Conservation (phyloP, 1,140 invertebrate genomes). For the Babylonia areolata region DNA sequence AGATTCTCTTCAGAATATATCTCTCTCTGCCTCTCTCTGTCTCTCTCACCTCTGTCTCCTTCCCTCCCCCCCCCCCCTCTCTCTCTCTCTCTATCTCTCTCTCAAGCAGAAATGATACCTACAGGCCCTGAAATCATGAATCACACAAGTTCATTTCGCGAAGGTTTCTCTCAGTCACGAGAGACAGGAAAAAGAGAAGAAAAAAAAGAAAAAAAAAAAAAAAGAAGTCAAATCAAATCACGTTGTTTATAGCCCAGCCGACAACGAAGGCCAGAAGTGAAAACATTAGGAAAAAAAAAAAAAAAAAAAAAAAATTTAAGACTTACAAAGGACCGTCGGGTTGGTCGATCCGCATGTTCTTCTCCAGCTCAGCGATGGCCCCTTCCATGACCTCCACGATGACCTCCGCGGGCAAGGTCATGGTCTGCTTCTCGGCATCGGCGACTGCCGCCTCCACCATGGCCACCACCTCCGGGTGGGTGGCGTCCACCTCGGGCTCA, state of each 20-base stretch:
- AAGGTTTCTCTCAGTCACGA: too few relatives aligned
- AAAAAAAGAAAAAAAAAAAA: not conserved
- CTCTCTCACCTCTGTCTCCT: too few relatives aligned
- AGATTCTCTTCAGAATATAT: too few relatives aligned
- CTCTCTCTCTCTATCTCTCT: too few relatives aligned
- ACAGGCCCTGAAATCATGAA: too few relatives aligned
- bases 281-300: not conserved
- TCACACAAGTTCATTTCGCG: too few relatives aligned
- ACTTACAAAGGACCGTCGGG: conserved; percentile 71
- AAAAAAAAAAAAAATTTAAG: not conserved
- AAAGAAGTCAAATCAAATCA: not conserved
- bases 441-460: conserved; percentile 68
- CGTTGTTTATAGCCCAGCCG: too few relatives aligned
- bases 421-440: conserved; percentile 63
- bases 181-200: too few relatives aligned
- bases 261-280: too few relatives aligned
- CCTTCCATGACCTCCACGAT: conserved; percentile 69
- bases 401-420: conserved; percentile 65
- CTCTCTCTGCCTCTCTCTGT: too few relatives aligned
- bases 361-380: conserved; percentile 68
- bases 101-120: too few relatives aligned
- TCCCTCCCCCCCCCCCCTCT: too few relatives aligned
- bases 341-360: conserved; percentile 60
- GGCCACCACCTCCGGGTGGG: conserved; percentile 70
- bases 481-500: conserved; percentile 60